These are phyloP conservation scores for Ciconia boyciana DNA, from an alignment of 2,113 vertebrate genomes.

Conservation along the genomic window DNA sequence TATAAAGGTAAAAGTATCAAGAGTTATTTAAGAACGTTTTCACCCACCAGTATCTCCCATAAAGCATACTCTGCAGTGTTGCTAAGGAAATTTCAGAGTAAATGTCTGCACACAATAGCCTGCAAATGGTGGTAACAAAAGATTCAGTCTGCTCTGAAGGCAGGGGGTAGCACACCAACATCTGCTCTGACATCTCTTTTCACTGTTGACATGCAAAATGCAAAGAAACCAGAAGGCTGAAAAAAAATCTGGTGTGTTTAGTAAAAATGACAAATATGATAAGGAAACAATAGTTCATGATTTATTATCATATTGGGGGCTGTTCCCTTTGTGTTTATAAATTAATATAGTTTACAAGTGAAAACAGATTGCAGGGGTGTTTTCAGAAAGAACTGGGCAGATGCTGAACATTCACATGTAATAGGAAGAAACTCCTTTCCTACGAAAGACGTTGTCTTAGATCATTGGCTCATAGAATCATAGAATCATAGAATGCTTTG, in stretches of 20 bases:
- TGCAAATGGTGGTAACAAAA: constrained; percentile 20
- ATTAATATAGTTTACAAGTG: not conserved
- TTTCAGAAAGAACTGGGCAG: not conserved
- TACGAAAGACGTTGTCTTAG: not conserved
- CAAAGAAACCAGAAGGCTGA: not conserved
- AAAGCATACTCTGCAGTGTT: not conserved
- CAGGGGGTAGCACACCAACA: not conserved
- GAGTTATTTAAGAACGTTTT: constrained; percentile 28
- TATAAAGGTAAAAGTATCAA: not conserved
- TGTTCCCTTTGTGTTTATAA: not conserved
- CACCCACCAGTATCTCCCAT: not conserved
- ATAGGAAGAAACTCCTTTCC: not conserved
- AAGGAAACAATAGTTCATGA: not conserved
- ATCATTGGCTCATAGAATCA: not conserved
- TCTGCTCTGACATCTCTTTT: not conserved
- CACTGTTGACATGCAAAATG: not conserved
- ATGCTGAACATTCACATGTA: not conserved
- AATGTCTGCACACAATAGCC: not conserved
- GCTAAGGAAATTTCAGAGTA: constrained; percentile 9
- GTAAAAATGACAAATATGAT: not conserved
- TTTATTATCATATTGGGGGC: not conserved
- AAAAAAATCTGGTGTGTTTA: not conserved
- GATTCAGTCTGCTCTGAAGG: constrained; percentile 29
- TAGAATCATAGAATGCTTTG: no score
- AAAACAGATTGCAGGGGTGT: not conserved